These are phyloP conservation scores for Lytechinus variegatus DNA, from an alignment of 35 echinoderm and acorn worm species.

Conservation along the genomic window DNA sequence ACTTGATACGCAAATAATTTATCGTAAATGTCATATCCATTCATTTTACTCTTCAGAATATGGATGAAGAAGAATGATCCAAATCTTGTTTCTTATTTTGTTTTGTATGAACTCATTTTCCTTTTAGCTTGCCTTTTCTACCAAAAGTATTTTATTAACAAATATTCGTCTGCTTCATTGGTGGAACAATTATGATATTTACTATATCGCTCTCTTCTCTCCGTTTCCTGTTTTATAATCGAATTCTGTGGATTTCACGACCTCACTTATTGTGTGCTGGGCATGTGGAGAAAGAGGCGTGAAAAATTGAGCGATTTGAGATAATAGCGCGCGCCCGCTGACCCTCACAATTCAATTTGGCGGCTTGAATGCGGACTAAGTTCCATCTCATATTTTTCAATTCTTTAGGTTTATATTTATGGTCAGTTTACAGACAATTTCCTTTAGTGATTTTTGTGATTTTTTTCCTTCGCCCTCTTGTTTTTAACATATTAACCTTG, in stretches of 20 bases:
- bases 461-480: background rate
- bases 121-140: background rate
- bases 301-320: slow-evolving; percentile 26
- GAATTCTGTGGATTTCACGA: background rate
- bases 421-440: background rate
- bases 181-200: background rate
- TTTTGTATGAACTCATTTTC: too few relatives aligned
- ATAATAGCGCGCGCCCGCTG: slow-evolving; percentile 13
- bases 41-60: too few relatives aligned
- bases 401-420: background rate
- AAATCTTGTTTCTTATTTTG: too few relatives aligned
- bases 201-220: background rate
- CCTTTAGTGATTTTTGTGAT: background rate
- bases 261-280: background rate
- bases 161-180: background rate
- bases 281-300: background rate
- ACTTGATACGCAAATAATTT: too few relatives aligned
- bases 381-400: slow-evolving; percentile 21
- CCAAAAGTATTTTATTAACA: background rate
- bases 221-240: background rate
- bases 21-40: too few relatives aligned
- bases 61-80: too few relatives aligned
- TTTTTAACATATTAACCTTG: background rate
- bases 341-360: slow-evolving; percentile 19
- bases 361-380: slow-evolving; percentile 13